A percentile compares a stretch with the other conserved stretches of the same genome.
Conservation (phyloP, 2,888 invertebrate species). For the Muschampia plurimacula region DNA sequence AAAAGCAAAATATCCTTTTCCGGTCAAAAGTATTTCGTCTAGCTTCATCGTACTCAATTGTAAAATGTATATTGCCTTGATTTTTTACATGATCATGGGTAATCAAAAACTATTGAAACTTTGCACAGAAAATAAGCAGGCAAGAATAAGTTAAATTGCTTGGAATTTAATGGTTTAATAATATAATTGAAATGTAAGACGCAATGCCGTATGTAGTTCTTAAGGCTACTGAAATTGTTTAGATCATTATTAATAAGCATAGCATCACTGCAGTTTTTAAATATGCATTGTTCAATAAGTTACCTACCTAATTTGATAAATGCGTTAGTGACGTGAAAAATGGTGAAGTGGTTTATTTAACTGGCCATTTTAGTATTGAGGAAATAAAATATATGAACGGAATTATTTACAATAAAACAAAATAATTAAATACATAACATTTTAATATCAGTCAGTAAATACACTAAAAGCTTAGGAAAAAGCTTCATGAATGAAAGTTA, state of each 20-base stretch:
- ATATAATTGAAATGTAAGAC: slow-evolving; percentile 6
- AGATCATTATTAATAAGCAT: too few relatives aligned
- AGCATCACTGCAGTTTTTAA: too few relatives aligned
- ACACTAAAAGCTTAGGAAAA: slow-evolving; percentile 62
- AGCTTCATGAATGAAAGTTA: slow-evolving; percentile 75
- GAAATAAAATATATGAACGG: too few relatives aligned
- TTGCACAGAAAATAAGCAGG: slow-evolving; percentile 12
- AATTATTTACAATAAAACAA: background rate
- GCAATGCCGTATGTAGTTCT: background rate
- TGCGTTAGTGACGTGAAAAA: too few relatives aligned
- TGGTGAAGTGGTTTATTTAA: too few relatives aligned
- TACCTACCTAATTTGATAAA: too few relatives aligned
- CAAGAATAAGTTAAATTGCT: slow-evolving; percentile 11
- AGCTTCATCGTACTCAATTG: slow-evolving; percentile 38
- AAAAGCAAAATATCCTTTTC: slow-evolving; percentile 61
- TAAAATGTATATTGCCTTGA: slow-evolving; percentile 23
- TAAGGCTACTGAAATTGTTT: too few relatives aligned
- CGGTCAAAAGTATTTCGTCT: slow-evolving; percentile 21
- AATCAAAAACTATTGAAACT: slow-evolving; percentile 25
- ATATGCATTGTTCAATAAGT: too few relatives aligned
- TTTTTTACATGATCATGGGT: slow-evolving; percentile 9
- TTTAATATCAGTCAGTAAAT: slow-evolving; percentile 47
- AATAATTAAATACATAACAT: slow-evolving; percentile 18
- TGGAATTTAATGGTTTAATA: slow-evolving; percentile 2
- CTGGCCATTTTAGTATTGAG: too few relatives aligned